Evolutionary conservation across 1,140 invertebrate genomes (phyloP), one percentile per base, ranked within the genome.

Genomic region (Panulirus ornatus): DNA sequence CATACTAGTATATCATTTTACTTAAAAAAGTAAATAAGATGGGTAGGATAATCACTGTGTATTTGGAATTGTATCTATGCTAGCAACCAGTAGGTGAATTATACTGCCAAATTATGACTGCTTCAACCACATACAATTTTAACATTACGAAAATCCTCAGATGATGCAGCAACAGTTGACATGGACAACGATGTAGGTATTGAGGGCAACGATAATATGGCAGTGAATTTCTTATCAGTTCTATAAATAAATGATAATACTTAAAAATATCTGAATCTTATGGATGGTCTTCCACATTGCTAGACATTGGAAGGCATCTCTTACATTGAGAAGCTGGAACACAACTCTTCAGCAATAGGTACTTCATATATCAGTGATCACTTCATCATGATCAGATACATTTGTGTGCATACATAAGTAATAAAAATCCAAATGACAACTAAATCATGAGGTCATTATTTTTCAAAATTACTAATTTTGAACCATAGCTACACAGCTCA

Each of bases 11-110:
- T 63, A 63, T 63, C 58, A 63, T 63, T 63, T 63, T 63, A 63
- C 58, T 63, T 63, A 63, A 63, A 63, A 63, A 63, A 63, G 58
- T 63, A 63, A 63, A 63, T 63, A 63, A 63, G 58, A 58, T 19
- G 19, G 58, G 58, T 27, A 63, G 58, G n/a, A 63, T 63, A 27
- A 8, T 11, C 58, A 63, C n/a, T 63, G 58, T 63, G 30, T 27
- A 30, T 63, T 63, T 63, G 58, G 58, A 30, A 63, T 27, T 63
- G n/a, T 27, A 63, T 22, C 58, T 63, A 27, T 63, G 58, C 58
- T 63, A 63, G 58, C 30, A 27, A 5, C n/a, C 19, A 27, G n/a
- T 27, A 63, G 58, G 30, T 63, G 58, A 63, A 27, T 63, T 27
- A 63, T 27, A 63, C 22, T 63, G 51, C 9, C 58, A 63, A 63